A percentile compares a stretch with the other conserved stretches of the same genome.
These are phyloP conservation scores for Drosophila quadrilineata DNA, from an alignment of 1,140 invertebrate genomes.

Conservation along the genomic window DNA sequence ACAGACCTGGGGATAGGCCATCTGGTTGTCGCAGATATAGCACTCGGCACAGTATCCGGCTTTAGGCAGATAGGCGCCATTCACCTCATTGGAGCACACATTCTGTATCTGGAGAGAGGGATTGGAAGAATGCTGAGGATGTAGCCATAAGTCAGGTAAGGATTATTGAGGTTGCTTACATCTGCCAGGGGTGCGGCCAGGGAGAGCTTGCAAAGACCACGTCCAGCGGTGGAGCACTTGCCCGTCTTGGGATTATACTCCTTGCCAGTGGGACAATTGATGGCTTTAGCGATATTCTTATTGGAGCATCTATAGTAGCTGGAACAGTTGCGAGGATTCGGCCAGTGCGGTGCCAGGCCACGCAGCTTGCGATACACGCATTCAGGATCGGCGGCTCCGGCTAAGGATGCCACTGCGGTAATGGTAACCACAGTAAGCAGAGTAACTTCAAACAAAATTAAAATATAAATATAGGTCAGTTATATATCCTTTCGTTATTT, in stretches of 20 bases:
- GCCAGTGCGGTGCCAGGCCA: conserved; percentile 59
- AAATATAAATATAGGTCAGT: neutral
- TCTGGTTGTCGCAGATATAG: conserved; percentile 57
- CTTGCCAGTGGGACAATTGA: conserved; percentile 58
- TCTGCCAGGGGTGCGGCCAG: conserved; percentile 41
- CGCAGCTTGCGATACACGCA: conserved; percentile 66
- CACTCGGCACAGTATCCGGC: conserved; percentile 45
- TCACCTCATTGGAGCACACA: conserved; percentile 48
- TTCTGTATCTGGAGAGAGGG: conserved; percentile 28
- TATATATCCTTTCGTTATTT: neutral
- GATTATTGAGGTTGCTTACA: no score
- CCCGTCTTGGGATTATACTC: conserved; percentile 65
- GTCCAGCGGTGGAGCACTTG: conserved; percentile 45
- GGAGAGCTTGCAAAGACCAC: conserved; percentile 59
- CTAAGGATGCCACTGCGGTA: conserved; percentile 45
- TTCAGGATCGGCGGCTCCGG: conserved; percentile 66
- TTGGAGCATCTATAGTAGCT: conserved; percentile 64
- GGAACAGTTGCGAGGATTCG: conserved; percentile 60
- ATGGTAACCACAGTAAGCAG: conserved; percentile 65
- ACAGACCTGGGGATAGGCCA: conserved; percentile 58
- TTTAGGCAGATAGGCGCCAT: conserved; percentile 50
- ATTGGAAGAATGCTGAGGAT: neutral
- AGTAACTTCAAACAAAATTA: conserved; percentile 40
- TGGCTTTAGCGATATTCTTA: conserved; percentile 46
- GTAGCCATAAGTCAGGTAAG: neutral